phyloP scores from a whole-genome alignment of 2,888 invertebrate species.

The Melikaiella ostensackeni region DNA sequence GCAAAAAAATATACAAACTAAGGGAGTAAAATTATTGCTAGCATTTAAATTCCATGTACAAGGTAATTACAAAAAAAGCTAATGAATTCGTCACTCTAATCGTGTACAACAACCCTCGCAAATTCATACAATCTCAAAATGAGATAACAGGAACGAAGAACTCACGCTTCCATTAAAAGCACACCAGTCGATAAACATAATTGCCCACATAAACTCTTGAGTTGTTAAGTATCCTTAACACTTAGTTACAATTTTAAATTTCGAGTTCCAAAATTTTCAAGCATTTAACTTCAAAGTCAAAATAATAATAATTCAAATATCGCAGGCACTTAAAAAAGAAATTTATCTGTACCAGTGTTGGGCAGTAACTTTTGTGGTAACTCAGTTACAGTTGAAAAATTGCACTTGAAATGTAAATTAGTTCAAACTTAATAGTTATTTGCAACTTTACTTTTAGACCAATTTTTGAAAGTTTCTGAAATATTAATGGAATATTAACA shows the following conservation, averaged over 20 bases:
- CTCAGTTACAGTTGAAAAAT: too few relatives aligned
- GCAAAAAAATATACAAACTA: not conserved
- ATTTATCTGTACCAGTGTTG: not conserved
- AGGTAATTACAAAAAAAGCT: conserved; percentile 9
- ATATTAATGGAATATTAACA: too few relatives aligned
- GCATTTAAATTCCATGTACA: not conserved
- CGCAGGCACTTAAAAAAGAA: not conserved
- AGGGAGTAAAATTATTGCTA: not conserved
- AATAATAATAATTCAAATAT: not conserved
- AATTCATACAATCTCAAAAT: not conserved
- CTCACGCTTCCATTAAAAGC: not conserved
- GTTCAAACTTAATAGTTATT: too few relatives aligned
- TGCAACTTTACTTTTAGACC: too few relatives aligned
- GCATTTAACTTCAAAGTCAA: not conserved
- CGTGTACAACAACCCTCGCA: not conserved
- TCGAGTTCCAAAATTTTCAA: not conserved
- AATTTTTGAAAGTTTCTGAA: too few relatives aligned
- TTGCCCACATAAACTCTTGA: not conserved
- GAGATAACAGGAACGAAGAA: not conserved
- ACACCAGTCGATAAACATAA: not conserved
- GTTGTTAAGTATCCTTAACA: not conserved
- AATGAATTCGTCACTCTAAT: not conserved
- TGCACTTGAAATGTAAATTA: too few relatives aligned
- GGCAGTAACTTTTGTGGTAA: not conserved
- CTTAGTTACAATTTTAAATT: not conserved